Percentiles rank a stretch among this genome's conserved stretches.
phyloP scores from a whole-genome alignment of 2,888 invertebrate genomes.

The Cephus pygmeus region DNA sequence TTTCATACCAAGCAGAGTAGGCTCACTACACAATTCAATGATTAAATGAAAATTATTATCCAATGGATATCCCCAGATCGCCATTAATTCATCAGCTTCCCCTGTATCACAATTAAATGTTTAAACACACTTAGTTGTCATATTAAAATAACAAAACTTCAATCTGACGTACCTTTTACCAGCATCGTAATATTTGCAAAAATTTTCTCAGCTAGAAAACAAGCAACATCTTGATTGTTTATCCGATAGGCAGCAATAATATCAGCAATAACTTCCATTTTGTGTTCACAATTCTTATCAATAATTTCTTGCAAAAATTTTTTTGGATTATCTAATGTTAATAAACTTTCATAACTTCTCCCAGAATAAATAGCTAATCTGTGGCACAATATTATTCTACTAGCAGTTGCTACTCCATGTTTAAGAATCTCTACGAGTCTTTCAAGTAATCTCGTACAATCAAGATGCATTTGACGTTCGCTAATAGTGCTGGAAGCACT shows the following conservation, averaged over 20 bases:
- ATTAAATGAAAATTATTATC: conserved; percentile 68
- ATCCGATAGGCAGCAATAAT: conserved; percentile 71
- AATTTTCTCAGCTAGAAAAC: conserved; percentile 75
- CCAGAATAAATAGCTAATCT: conserved; percentile 71
- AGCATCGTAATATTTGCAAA: conserved; percentile 60
- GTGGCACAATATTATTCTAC: conserved; percentile 70
- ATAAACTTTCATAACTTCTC: conserved; percentile 69
- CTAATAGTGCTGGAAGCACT: conserved; percentile 21
- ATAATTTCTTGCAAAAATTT: conserved; percentile 69
- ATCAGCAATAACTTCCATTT: conserved; percentile 72
- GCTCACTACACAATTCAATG: conserved; percentile 68
- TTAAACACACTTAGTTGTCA: background rate
- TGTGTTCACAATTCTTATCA: conserved; percentile 69
- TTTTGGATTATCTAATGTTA: conserved; percentile 68
- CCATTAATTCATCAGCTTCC: conserved; percentile 50
- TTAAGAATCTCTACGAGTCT: conserved; percentile 59
- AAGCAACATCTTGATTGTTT: conserved; percentile 69
- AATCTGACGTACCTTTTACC: conserved; percentile 48
- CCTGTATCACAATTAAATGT: conserved; percentile 30
- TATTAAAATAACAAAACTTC: conserved; percentile 2
- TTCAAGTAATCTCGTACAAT: conserved; percentile 48
- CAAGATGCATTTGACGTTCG: conserved; percentile 41
- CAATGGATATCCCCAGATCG: conserved; percentile 70
- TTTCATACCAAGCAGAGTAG: conserved; percentile 68
- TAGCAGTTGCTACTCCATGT: conserved; percentile 69